Conservation (phyloP, 2,888 invertebrate genomes). For the Hirtodrosophila trivittata region DNA sequence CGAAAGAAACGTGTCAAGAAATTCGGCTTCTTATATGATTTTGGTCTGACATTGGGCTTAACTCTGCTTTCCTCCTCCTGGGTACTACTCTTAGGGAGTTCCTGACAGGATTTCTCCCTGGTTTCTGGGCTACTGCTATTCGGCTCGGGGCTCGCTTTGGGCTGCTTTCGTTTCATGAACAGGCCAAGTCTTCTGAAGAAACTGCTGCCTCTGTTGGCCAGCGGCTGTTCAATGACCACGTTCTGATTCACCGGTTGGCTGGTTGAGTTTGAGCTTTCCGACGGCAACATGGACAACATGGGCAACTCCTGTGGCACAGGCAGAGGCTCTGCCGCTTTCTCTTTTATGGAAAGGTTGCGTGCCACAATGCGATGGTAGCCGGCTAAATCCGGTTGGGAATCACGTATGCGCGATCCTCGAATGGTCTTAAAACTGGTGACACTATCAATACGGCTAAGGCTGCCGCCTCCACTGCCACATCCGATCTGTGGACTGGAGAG, state of each 20-base stretch:
- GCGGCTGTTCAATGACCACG: neutral
- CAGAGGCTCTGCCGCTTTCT: too few species aligned
- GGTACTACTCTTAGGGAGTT: too few species aligned
- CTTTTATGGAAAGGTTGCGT: neutral
- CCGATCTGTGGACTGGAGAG: too few species aligned
- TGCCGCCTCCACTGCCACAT: neutral
- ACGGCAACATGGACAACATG: too few species aligned
- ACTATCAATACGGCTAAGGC: conserved; percentile 32
- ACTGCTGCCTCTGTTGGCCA: neutral
- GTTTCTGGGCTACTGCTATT: too few species aligned
- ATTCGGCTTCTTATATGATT: conserved; percentile 10
- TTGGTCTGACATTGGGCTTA: too few species aligned
- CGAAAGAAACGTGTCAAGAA: conserved; percentile 31
- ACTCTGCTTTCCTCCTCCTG: too few species aligned
- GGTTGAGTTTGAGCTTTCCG: neutral
- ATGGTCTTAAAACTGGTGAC: conserved; percentile 13
- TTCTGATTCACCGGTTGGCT: neutral
- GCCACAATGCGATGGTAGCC: conserved; percentile 16
- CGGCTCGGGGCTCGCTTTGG: neutral
- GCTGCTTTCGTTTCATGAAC: neutral
- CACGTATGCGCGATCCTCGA: neutral
- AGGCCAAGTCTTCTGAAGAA: conserved; percentile 9
- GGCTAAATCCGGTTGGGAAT: conserved; percentile 8
- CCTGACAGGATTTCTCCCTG: too few species aligned
- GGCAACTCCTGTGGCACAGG: too few species aligned